Evolutionary conservation across 2,113 vertebrate species (phyloP), one percentile per base, ranked within the genome.

Genomic region (Neomonachus schauinslandi): DNA sequence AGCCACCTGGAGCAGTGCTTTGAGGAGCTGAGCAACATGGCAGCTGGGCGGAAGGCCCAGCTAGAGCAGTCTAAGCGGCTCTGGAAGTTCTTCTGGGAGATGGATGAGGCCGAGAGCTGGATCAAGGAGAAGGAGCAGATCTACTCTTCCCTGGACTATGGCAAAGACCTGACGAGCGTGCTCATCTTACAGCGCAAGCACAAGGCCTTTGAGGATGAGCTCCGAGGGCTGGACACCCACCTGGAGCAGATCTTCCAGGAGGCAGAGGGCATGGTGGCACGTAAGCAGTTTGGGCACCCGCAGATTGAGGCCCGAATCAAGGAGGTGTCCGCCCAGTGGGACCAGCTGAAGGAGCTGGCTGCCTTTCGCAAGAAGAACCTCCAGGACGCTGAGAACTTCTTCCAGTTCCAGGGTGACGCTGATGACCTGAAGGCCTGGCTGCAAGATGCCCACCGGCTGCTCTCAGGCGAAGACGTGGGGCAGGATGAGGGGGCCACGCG

Each of bases 81-180:
- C 98, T 99, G 99, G 99, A 99, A 99, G 97, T 99, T 99, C 98
- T 99, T 99, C 91, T 99, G 99, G 99, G 99, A 99, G 98, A 99
- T 99, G 98, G 99, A 99, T 0, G 99, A 99, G 98, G 98, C 99
- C 0, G 99, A 99, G 97, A 99, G 99, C 98, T 99, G 99, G 99
- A 99, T 99, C 96, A 99, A 99, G 89, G 99, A 99, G 97, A 99
- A 99, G 98, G 99, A 99, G 96, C 99, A 99, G 84, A 99, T 99
- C 81, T 99, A 99, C 98, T 99, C 99, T 42, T 99, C 99, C 18
- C 95, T 99, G 97, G 99, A 99, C 95, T 99, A 99, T 0, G 99
- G 99, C 95, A 99, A 99, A 98, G 99, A 99, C 98, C 99, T 99
- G 97, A 99, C 99, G 3, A 99, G 99, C 0, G 99, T 99, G 88